Conservation (phyloP, 2,888 invertebrate genomes). For the Scaptomyza caliginosa region DNA sequence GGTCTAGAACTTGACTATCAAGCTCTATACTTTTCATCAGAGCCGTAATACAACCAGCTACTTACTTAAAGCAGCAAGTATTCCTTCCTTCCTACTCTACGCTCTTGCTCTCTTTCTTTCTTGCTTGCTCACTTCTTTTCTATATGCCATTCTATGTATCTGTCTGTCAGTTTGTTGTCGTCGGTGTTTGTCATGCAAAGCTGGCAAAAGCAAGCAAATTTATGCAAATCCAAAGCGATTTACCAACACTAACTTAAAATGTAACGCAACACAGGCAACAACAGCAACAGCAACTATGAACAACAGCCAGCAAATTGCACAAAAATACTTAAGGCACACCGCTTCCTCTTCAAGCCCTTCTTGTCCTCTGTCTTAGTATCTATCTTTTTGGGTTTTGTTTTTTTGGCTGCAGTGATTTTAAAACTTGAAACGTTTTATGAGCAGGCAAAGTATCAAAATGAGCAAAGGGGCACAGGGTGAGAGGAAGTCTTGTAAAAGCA, state of each 20-base stretch:
- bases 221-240: conserved; percentile 79
- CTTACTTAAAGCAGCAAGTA: conserved; percentile 11
- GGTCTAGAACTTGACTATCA: too few relatives aligned
- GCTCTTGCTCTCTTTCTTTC: neutral
- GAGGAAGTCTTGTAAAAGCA: conserved; percentile 52
- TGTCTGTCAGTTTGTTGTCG: conserved; percentile 46
- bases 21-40: neutral
- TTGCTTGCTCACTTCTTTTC: neutral
- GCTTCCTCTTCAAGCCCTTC: neutral
- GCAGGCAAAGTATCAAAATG: conserved; percentile 32
- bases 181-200: conserved; percentile 58
- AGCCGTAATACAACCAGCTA: conserved; percentile 20
- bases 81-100: neutral
- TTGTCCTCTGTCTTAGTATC: neutral
- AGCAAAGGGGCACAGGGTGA: neutral
- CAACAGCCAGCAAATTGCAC: conserved; percentile 69
- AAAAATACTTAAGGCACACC: conserved; percentile 70
- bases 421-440: conserved; percentile 66
- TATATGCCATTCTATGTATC: neutral
- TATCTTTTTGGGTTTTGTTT: conserved; percentile 40
- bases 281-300: conserved; percentile 29
- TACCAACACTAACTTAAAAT: conserved; percentile 78
- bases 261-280: conserved; percentile 55
- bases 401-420: conserved; percentile 66
- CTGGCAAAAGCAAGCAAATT: conserved; percentile 69